phyloP scores from a whole-genome alignment of 2,797 vertebrate species.

The Rhynchonycteris naso region DNA sequence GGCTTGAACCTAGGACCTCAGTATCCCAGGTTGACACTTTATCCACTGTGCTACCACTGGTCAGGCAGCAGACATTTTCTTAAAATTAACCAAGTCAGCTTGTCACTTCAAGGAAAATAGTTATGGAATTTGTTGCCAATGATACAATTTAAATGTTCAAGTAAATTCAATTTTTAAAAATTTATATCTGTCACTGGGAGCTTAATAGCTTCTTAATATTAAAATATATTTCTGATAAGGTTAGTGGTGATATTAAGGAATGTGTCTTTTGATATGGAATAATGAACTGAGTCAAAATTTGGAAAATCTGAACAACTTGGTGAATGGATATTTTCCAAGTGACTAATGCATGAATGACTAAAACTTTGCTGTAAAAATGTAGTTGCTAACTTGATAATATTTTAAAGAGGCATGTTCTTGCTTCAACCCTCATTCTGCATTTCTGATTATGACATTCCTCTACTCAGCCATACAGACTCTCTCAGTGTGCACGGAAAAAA shows the following conservation, averaged over 20 bases:
- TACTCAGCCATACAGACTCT: not conserved
- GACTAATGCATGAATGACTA: not conserved
- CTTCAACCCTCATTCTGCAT: not conserved
- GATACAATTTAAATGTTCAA: constrained; percentile 38
- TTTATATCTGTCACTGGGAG: not conserved
- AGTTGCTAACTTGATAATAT: not conserved
- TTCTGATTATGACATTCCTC: not conserved
- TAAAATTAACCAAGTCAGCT: constrained; percentile 24
- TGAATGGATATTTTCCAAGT: constrained; percentile 29
- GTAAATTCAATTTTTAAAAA: constrained; percentile 4
- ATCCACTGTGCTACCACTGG: too few species aligned
- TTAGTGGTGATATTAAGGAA: constrained; percentile 10
- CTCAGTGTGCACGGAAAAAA: not conserved
- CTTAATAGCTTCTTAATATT: constrained; percentile 21
- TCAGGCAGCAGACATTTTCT: not conserved
- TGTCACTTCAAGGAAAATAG: constrained; percentile 9
- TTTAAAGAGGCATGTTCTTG: not conserved
- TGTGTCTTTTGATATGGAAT: not conserved
- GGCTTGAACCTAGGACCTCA: too few species aligned
- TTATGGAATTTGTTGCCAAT: constrained; percentile 8
- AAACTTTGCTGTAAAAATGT: not conserved
- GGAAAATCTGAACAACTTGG: not conserved
- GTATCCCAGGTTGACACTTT: too few species aligned
- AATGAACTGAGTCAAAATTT: constrained; percentile 10
- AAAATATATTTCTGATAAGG: constrained; percentile 22